These are phyloP conservation scores for Lophochroa leadbeateri DNA, from an alignment of 2,113 vertebrate genomes.

Conservation along the genomic window DNA sequence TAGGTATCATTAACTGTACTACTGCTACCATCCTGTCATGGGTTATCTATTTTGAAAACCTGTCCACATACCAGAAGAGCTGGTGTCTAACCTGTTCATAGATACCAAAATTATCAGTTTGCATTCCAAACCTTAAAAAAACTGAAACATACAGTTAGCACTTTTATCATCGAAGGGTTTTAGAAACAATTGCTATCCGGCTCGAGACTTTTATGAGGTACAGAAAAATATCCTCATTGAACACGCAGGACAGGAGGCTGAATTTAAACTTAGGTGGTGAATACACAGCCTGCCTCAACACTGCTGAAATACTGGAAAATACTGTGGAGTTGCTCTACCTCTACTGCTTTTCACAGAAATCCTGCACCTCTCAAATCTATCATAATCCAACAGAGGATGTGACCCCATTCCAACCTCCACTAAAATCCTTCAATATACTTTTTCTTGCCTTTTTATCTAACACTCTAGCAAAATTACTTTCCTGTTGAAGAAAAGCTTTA, in stretches of 20 bases:
- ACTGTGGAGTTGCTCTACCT: not conserved
- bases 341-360: not conserved
- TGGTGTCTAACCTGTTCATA: no score
- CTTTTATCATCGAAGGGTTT: no score
- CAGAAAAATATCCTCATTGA: not conserved
- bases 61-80: no score
- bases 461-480: not conserved
- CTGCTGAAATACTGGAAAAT: not conserved
- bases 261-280: not conserved
- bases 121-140: no score
- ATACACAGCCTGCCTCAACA: not conserved
- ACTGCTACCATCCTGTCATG: no score
- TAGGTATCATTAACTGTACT: no score
- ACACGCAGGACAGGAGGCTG: not conserved
- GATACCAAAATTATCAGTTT: no score
- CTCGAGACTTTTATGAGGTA: not conserved
- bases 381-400: not conserved
- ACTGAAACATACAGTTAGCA: no score
- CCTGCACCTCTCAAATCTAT: not conserved
- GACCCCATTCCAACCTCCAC: not conserved
- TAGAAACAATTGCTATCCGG: no score
- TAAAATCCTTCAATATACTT: not conserved
- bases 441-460: not conserved
- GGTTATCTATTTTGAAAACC: no score
- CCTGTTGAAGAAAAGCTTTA: not conserved